Base-by-base conservation (phyloP, 2,113 vertebrate species). In the Psilopsiagon aurifrons region DNA sequence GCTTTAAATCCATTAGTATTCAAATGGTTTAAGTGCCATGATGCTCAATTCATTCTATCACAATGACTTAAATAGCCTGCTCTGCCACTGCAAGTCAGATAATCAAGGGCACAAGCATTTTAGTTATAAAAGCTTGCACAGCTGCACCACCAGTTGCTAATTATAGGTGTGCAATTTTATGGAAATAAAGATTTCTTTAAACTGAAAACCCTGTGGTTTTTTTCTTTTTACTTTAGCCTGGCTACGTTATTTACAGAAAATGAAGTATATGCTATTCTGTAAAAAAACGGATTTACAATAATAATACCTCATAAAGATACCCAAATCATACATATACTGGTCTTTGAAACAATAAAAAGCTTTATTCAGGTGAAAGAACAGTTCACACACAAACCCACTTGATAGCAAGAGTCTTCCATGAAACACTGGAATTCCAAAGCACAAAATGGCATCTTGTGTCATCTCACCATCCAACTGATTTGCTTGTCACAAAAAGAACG, bases 1-100 rank as follows among this genome's bases (percentile, higher is more conserved):
- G 68, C 79, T 88, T 88, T 86, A 88, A 92, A 96, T 59, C 78
- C 6, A 2, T 89, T 71, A 47, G 47, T 47, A 94, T 89, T 94
- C 77, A 59, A 86, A 87, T 37, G 54, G 49, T 81, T 96, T 90
- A 88, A 95, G 90, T 86, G 83, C 76, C 90, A 55, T 1, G 51
- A 88, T 55, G 83, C 59, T 89, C 64, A 46, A 67, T 62, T 91
- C 59, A 54, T 90, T 96, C 83, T 74, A 86, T 59, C 70, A 74
- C 63, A 67, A 43, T 59, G 51, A 88, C 69, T 93, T 76, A 44
- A 95, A 91, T 22, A 91, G 63, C 44, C 49, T 77, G 41, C 73
- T 95, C 81, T 95, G 78, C 74, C 44, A 54, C 87, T 49, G 2
- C 39, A 85, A 93, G 54, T 90, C 82, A 93, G 54, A 77, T 74